Conservation (phyloP, 1,140 invertebrate genomes). For the Calosoma granatense region DNA sequence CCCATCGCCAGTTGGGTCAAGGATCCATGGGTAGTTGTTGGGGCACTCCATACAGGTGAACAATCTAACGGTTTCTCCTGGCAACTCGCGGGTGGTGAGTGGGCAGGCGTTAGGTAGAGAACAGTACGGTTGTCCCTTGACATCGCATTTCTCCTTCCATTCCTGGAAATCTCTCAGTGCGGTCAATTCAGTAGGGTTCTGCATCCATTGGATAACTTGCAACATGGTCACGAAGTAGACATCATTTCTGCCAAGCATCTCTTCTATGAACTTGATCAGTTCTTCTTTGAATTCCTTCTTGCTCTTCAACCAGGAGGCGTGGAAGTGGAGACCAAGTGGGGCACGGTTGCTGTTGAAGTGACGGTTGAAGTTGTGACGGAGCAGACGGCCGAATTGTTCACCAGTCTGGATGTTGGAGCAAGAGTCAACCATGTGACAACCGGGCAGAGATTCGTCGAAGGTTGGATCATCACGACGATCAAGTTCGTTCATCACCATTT, state of each 20-base stretch:
- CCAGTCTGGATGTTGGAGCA: conserved; percentile 85
- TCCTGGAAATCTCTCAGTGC: conserved; percentile 82
- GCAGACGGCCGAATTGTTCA: conserved; percentile 74
- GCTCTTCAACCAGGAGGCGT: conserved; percentile 90
- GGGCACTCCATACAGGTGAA: conserved; percentile 95
- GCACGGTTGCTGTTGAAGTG: conserved; percentile 88
- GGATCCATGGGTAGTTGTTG: conserved; percentile 90
- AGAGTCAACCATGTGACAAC: conserved; percentile 90
- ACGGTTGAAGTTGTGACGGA: conserved; percentile 89
- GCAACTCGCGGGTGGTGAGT: conserved; percentile 78
- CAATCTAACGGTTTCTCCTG: conserved; percentile 81
- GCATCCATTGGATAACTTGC: conserved; percentile 97
- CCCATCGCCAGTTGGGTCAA: conserved; percentile 89
- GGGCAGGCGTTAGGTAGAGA: conserved; percentile 85
- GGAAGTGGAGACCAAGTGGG: conserved; percentile 89
- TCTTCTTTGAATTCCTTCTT: conserved; percentile 89
- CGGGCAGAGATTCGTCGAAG: conserved; percentile 81
- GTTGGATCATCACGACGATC: conserved; percentile 84
- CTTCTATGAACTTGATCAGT: conserved; percentile 88
- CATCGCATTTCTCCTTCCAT: conserved; percentile 93
- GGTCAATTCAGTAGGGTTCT: conserved; percentile 82
- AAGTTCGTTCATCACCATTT: conserved; percentile 92
- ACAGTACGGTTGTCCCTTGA: conserved; percentile 87
- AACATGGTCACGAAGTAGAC: conserved; percentile 91
- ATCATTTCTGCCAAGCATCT: conserved; percentile 80